Evolutionary conservation across 2,888 invertebrate species (phyloP).

Genomic region (Griposia aprilina): DNA sequence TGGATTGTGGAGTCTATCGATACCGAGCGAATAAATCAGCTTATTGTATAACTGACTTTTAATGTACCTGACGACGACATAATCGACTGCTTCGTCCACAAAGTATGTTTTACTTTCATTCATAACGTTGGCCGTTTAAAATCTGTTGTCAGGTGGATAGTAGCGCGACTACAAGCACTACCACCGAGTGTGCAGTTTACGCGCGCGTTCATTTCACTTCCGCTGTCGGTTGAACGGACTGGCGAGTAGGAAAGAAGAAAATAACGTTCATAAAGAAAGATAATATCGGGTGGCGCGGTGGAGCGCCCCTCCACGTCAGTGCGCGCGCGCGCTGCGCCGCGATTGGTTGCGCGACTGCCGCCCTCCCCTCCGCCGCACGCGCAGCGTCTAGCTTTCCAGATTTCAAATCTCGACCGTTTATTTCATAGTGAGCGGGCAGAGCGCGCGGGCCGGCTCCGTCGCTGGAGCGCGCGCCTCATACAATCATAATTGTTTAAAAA

Average conservation of each 20-base stretch:
- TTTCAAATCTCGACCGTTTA: conserved; percentile 91
- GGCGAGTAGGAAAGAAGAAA: conserved; percentile 87
- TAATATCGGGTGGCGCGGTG: conserved; percentile 83
- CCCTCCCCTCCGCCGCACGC: conserved; percentile 81
- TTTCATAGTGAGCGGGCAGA: conserved; percentile 86
- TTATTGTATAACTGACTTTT: conserved; percentile 47
- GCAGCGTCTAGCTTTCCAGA: conserved; percentile 89
- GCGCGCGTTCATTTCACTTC: conserved; percentile 89
- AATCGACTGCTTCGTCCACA: conserved; percentile 46
- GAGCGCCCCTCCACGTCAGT: conserved; percentile 81
- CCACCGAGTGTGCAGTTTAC: conserved; percentile 82
- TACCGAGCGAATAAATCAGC: conserved; percentile 53
- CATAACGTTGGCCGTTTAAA: conserved; percentile 66
- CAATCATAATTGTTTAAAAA: conserved; percentile 77
- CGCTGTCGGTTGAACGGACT: conserved; percentile 89
- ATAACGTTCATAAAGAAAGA: conserved; percentile 88
- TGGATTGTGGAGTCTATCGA: conserved; percentile 41
- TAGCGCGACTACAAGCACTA: conserved; percentile 58
- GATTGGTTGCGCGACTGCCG: conserved; percentile 78
- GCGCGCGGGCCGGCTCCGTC: conserved; percentile 79
- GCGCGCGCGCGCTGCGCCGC: conserved; percentile 81
- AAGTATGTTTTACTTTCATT: conserved; percentile 67
- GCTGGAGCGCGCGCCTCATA: conserved; percentile 73
- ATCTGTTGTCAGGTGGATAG: conserved; percentile 67
- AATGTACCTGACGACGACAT: conserved; percentile 52